A percentile compares a stretch with the other conserved stretches of the same genome.
Conservation (phyloP, 2,113 vertebrate genomes). For the Drymodes brunneopygia region DNA sequence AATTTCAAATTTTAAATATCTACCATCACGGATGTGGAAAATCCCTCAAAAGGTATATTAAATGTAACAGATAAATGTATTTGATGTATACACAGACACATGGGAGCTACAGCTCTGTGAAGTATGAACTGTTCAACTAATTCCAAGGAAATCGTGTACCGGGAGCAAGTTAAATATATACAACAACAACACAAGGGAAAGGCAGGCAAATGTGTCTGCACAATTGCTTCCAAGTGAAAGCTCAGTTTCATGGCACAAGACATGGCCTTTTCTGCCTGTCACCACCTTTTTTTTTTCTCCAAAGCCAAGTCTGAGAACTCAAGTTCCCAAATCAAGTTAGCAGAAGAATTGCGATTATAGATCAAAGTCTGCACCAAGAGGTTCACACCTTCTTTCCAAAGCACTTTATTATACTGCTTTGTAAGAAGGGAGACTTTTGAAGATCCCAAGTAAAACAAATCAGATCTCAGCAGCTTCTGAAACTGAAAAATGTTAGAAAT, state of each 20-base stretch:
- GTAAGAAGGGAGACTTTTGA: background rate
- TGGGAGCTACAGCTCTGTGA: background rate
- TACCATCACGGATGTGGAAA: background rate
- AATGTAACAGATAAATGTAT: background rate
- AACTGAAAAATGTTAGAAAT: background rate
- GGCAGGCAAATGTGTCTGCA: background rate
- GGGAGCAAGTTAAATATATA: background rate
- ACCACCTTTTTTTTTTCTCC: background rate
- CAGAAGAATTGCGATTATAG: background rate
- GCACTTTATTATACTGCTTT: background rate
- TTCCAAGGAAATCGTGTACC: background rate
- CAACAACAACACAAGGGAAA: background rate
- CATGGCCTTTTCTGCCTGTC: background rate
- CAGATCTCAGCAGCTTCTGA: background rate
- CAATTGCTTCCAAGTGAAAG: background rate
- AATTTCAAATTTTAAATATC: background rate
- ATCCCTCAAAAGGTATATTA: background rate
- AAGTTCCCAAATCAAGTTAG: background rate
- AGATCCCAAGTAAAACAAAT: background rate
- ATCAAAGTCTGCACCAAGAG: background rate
- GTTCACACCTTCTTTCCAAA: background rate
- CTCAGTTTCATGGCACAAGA: background rate
- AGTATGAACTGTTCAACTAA: background rate
- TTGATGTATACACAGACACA: background rate
- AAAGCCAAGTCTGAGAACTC: background rate